Base-by-base conservation (phyloP, 2,888 invertebrate genomes). In the Lissonota sp. region DNA sequence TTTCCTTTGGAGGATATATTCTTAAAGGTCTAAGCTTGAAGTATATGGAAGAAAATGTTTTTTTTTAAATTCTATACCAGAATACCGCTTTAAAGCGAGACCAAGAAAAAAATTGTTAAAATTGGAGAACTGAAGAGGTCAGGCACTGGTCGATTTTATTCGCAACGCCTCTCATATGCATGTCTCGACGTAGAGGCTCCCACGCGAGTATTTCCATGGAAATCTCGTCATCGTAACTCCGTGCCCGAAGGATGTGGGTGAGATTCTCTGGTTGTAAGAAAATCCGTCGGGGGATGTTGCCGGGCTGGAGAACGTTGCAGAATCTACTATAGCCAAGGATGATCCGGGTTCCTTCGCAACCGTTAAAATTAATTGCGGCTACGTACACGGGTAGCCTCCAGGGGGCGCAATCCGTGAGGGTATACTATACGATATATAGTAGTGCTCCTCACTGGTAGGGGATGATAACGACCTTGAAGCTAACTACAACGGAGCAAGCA, bases 401-500 rank as follows among this genome's bases (percentile, higher is more conserved):
- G 75, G 77, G 75, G 51, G 42, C 58, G 16, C 26, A 26, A 82
- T 62, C 67, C 62, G 39, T 53, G 58, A 51, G 55, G 5, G 42
- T 40, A 26, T 26, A 26, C 1, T 26, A 26, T 26, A 26, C 26
- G 26, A 3, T 26, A 3, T 26, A 26, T 26, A 44, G n/a, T 6
- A 51, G 62, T 40, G 57, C n/a, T 7, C 10, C 46, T 62, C 62
- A 37, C 66, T 74, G 80, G n/a, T 71, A 58, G 76, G 46, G 66
- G 70, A 78, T 80, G 83, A 83, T 83, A 84, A 84, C 83, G 83
- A 84, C 84, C 84, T 84, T 84, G 84, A 84, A 79, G 70, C 70
- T 10, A 51, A 60, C 67, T 51, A 70, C 51, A 49, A 39, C 3
- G 26, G 26, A 26, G 26, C 26, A 26, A 26, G 3, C 51, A 53